Base-by-base conservation (phyloP, 2,113 vertebrate species). In the Erpornis zantholeuca region DNA sequence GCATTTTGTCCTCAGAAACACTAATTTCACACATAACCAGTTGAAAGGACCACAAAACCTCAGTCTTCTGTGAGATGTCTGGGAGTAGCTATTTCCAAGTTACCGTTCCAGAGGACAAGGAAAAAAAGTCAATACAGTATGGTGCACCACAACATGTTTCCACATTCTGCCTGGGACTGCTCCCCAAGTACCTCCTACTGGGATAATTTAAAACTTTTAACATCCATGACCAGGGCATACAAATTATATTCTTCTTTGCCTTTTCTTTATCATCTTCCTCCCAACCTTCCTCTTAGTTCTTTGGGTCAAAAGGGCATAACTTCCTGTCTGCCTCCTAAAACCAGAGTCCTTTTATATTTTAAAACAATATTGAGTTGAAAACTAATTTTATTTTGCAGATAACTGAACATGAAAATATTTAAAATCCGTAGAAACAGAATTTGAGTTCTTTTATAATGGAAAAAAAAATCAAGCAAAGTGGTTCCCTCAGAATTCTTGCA, bases 241-340 rank as follows among this genome's bases (percentile, higher is more conserved):
- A 87, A 84, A 90, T 80, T 10, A 5, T 69, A 59, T 90, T 71
- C 82, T 96, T 66, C 78, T 91, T 82, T 76, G 33, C 70, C 49
- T 94, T 97, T 97, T 94, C 95, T 97, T 98, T 97, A 97, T 97
- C 94, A 38, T 93, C 89, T 97, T 97, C 96, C 97, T 97, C 78
- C 84, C 94, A 94, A 97, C 63, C 94, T 98, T 98, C 97, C 97
- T 97, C 76, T 96, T 69, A 73, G 77, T 75, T 97, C 87, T 94
- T 76, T 69, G 64, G 91, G 96, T 96, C 96, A 97, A 97, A 98
- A 97, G 95, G 96, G 76, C 96, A 94, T 90, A 95, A 93, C 96
- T 98, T 98, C 96, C 97, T 97, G 96, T 93, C 94, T 96, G 96
- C 83, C 88, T 97, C 81, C 81, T 80, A 92, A 97, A 97, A 60